Evolutionary conservation across 2,797 vertebrate species (phyloP).

Genomic region (Falco biarmicus): DNA sequence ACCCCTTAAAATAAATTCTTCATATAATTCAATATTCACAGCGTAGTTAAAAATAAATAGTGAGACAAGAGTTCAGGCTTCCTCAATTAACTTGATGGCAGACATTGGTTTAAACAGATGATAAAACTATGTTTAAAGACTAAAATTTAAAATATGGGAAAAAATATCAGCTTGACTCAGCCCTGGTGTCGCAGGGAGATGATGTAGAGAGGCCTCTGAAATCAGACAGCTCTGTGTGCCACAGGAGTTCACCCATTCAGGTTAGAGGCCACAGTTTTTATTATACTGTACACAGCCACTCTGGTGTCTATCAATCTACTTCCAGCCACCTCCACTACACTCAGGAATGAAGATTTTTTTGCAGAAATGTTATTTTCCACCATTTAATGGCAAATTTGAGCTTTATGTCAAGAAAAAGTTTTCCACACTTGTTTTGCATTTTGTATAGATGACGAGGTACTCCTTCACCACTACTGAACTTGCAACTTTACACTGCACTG

Average conservation of each 20-base stretch:
- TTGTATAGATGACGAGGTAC: neutral
- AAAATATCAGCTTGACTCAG: neutral
- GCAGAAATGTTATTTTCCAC: neutral
- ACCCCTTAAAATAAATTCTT: neutral
- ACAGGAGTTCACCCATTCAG: neutral
- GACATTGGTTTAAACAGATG: neutral
- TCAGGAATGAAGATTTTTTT: neutral
- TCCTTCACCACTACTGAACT: neutral
- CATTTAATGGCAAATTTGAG: neutral
- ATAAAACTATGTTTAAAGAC: neutral
- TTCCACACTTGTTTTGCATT: neutral
- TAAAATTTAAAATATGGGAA: neutral
- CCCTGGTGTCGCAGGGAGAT: neutral
- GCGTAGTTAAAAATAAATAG: neutral
- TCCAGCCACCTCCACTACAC: neutral
- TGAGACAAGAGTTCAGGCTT: neutral
- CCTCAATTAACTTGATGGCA: neutral
- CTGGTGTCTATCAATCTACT: neutral
- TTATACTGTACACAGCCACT: neutral
- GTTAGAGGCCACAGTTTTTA: neutral
- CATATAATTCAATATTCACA: neutral
- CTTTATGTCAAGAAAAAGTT: neutral
- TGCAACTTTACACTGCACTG: neutral
- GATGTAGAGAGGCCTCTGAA: neutral
- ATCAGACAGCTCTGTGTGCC: neutral